Base-by-base conservation (phyloP, 2,888 invertebrate species). In the Hecatera dysodea region DNA sequence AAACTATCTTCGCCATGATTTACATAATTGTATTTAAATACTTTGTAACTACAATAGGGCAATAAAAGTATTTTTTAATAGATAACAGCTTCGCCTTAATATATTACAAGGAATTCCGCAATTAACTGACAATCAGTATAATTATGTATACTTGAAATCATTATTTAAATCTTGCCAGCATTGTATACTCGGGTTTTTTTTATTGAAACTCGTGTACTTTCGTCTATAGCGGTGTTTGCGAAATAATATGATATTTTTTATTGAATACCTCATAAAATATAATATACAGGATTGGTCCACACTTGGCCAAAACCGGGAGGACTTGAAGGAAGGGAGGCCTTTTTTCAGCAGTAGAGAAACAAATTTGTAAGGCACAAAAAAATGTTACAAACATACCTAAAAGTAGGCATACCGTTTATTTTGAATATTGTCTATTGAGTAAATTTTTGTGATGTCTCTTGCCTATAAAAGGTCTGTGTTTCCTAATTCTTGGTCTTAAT, bases 141-240 rank as follows among this genome's bases (percentile, higher is more conserved):
- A 82, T 83, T 78, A 84, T 80, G 80, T 66, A 71, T 75, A 80
- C 64, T 71, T 82, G 74, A 81, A 80, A 75, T 84, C 77, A 75
- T 83, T 83, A 83, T 84, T 84, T 74, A 84, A 82, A 84, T 83
- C 75, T 83, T 44, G 46, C 46, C 59, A 70, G 59, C 84, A 79
- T 73, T 75, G 80, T 75, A 69, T 67, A 71, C 67, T 66, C 24
- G 46, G 9, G 50, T 42, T 74, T 77, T 81, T 82, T 64, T 75
- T 64, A 70, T 64, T 72, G 57, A 80, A 73, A 77, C 75, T 67
- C 0, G 36, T 69, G 84, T 77, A 84, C 72, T 29, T 63, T 75
- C 75, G 53, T 39, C 67, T 56, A 42, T 15, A 78, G 19, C 11
- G 9, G 19, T 55, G 48, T 27, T 81, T 50, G 55, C n/a, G n/a